Base-by-base conservation (phyloP, 2,113 vertebrate genomes). In the Ivindomyrus marchei region DNA sequence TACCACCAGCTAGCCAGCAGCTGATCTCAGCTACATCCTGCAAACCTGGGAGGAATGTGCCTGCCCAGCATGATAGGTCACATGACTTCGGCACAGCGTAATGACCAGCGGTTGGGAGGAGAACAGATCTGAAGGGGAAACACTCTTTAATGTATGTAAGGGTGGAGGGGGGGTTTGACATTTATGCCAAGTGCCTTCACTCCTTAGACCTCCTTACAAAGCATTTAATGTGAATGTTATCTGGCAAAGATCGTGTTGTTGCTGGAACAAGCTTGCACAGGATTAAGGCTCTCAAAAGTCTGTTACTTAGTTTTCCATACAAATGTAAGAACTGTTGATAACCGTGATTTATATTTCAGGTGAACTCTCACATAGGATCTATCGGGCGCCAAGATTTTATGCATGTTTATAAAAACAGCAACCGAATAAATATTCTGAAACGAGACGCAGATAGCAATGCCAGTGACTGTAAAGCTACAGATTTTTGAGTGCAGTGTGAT, bases 91-190 rank as follows among this genome's bases (percentile, higher is more conserved):
- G 91, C 88, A 91, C 86, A 90, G 85, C 10, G 89, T 56, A 87
- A 58, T 84, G 86, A 92, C 92, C 89, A 70, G 92, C 92, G 93
- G 93, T 89, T 91, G 92, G 93, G 94, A 93, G 91, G 66, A 91
- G 74, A 49, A 93, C 94, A 94, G 92, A 94, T 91, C 90, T 87
- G 50, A 87, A 91, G 90, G 93, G 94, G 93, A 94, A 94, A 93
- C 88, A 56, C 56, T 91, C 92, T 90, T 91, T 89, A 53, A 36
- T 53, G 49, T 53, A 49, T 49, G 42, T 45, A 85, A 85, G 24
- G 84, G 45, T 47, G 11, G 84, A 4, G 11, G 3, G 27, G 15
- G 9, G 47, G 36, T 6, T 52, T 52, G 49, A 36, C 45, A 56
- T 87, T 86, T 86, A 86, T 86, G 47, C n/a, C 45, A 31, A 47